A percentile compares a stretch with the other conserved stretches of the same genome.
Conservation (phyloP, 2,888 invertebrate species). For the Epinotia demarniana region DNA sequence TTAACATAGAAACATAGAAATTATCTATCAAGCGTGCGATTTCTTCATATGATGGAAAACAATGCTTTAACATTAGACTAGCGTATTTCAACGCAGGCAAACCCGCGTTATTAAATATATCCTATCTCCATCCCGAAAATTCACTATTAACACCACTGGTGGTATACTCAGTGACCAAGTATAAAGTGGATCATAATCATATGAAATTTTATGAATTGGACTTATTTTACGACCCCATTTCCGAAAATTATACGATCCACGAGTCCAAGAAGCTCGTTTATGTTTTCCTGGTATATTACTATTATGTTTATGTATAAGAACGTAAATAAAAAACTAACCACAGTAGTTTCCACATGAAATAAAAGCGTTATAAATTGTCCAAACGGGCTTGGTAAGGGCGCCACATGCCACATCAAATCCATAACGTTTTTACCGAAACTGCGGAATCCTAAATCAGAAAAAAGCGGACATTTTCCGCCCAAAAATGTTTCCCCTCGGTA, state of each 20-base stretch:
- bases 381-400: not conserved
- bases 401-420: conserved; percentile 32
- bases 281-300: not conserved
- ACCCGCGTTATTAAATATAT: no score
- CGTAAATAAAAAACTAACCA: not conserved
- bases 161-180: no score
- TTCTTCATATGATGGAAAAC: no score
- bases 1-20: no score
- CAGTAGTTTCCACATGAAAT: conserved; percentile 14
- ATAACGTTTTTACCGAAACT: conserved; percentile 32
- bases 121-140: no score
- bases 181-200: no score
- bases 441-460: conserved; percentile 36
- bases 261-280: not conserved
- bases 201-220: no score
- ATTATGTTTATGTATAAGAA: not conserved
- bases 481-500: conserved; percentile 31
- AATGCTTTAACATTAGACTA: no score
- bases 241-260: not conserved
- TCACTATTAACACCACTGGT: no score
- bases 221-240: not conserved
- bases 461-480: conserved; percentile 31
- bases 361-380: conserved; percentile 20
- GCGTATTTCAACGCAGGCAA: no score
- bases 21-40: no score